These are phyloP conservation scores for Trogon melanurus DNA, from an alignment of 2,113 vertebrate genomes.

Conservation along the genomic window DNA sequence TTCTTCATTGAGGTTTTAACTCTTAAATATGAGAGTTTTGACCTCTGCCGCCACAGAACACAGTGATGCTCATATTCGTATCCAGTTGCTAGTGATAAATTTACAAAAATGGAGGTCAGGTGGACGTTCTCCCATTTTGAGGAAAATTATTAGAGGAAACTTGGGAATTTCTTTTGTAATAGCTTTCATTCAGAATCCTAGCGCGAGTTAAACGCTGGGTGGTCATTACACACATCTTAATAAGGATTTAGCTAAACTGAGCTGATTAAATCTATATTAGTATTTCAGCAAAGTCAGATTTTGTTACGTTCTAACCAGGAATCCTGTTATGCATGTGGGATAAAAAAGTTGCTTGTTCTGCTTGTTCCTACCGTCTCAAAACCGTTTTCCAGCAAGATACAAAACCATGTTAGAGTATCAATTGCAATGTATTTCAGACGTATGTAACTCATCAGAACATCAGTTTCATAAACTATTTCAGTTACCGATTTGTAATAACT, in stretches of 20 bases:
- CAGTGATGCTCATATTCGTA: neutral
- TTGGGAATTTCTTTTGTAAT: neutral
- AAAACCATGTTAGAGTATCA: neutral
- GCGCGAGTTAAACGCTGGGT: neutral
- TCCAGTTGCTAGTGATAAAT: neutral
- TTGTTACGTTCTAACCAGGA: slow-evolving; percentile 45
- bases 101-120: neutral
- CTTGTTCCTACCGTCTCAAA: neutral
- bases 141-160: neutral
- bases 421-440: neutral
- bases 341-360: neutral
- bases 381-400: neutral
- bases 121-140: neutral
- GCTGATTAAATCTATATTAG: slow-evolving; percentile 56
- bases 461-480: neutral
- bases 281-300: slow-evolving; percentile 46
- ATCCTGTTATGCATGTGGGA: neutral
- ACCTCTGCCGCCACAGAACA: neutral
- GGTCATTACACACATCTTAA: slow-evolving; percentile 36
- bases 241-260: slow-evolving; percentile 42
- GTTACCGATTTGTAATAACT: neutral
- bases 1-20: neutral
- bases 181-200: neutral
- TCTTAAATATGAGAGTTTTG: neutral
- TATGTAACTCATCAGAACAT: neutral